Evolutionary conservation across 2,888 invertebrate species (phyloP), one percentile per base, ranked within the genome.

Genomic region (Allolobophora icterica): DNA sequence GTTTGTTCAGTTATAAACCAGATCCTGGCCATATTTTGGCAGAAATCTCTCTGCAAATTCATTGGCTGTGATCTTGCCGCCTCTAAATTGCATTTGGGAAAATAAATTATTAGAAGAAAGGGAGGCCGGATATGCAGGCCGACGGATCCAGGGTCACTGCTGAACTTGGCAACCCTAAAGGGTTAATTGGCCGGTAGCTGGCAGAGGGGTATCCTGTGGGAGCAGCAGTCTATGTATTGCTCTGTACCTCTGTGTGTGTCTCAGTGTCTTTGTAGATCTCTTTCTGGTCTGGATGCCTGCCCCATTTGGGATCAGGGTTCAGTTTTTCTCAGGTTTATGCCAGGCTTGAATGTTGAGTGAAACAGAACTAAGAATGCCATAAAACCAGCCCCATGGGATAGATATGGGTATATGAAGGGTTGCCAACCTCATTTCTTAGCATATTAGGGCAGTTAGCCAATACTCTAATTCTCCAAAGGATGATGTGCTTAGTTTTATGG

Each of bases 91-190:
- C 71, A 71, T n/a, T 71, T 30, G 71, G 71, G 71, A n/a, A n/a
- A 71, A 71, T 71, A 71, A 71, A 71, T 71, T 71, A 71, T 30
- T 30, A n/a, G n/a, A 71, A 71, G 71, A 71, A 71, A n/a, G 71
- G 13, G 71, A 30, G 71, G 30, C 71, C n/a, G 71, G 71, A 71
- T 71, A 13, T n/a, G 71, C n/a, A 71, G n/a, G 71, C 71, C 71
- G n/a, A n/a, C 30, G 71, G 71, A 71, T 71, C 71, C 71, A 30
- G 71, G 71, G 30, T n/a, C n/a, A 71, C 71, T 71, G 71, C n/a
- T 71, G 71, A 71, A 71, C 71, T n/a, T 30, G 71, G 71, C 71
- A n/a, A 71, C 71, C 71, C 71, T 71, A 71, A 71, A n/a, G 71
- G 71, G 71, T 71, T 71, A 71, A 71, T 71, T 71, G 71, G 71